These are phyloP conservation scores for Hapalemur alaotrensis DNA, from an alignment of 2,797 vertebrate genomes.

Conservation along the genomic window DNA sequence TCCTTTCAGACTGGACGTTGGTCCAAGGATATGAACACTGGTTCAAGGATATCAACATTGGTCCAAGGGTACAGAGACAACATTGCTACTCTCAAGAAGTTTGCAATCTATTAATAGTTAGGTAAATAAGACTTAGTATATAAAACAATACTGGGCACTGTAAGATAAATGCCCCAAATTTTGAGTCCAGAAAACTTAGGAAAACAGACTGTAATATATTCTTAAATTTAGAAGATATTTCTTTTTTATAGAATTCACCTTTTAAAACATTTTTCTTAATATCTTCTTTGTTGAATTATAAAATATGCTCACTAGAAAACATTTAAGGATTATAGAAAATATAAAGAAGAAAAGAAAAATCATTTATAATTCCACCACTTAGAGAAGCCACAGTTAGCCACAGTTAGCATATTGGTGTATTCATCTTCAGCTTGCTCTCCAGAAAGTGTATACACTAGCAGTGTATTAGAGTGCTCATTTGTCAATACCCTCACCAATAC, in stretches of 20 bases:
- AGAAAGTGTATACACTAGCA: neutral
- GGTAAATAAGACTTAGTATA: neutral
- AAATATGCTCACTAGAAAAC: neutral
- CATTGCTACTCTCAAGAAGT: neutral
- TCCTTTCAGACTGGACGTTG: neutral
- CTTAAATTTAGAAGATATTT: neutral
- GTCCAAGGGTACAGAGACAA: neutral
- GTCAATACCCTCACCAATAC: neutral
- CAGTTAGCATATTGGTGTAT: neutral
- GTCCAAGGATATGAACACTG: neutral
- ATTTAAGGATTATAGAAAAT: neutral
- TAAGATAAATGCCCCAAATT: neutral
- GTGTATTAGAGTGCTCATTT: neutral
- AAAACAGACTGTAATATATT: neutral
- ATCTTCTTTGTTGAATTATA: neutral
- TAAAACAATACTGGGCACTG: neutral
- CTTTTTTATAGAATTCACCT: neutral
- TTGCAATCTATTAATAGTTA: neutral
- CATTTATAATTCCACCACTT: neutral
- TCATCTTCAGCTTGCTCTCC: neutral
- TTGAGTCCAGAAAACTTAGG: neutral
- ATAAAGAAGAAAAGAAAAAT: neutral
- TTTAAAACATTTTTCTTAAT: neutral
- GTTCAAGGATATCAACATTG: neutral
- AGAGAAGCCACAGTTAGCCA: neutral